phyloP scores from a whole-genome alignment of 1,140 invertebrate genomes.

The Panonychus citri region DNA sequence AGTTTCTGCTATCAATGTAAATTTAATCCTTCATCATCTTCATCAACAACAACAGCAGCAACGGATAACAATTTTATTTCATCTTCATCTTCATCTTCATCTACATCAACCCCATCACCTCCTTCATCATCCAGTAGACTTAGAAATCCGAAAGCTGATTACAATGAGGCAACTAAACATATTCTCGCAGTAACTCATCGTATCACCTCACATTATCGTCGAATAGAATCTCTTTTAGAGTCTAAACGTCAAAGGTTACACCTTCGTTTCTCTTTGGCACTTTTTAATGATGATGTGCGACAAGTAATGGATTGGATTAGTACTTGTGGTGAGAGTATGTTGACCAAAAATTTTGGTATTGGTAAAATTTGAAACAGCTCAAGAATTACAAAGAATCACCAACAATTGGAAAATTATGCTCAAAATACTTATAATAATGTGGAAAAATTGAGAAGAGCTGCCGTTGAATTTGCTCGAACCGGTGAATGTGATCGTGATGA shows the following conservation, averaged over 20 bases:
- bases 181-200: constrained; percentile 48
- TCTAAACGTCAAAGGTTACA: constrained; percentile 76
- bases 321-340: constrained; percentile 95
- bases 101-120: not conserved
- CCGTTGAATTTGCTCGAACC: constrained; percentile 79
- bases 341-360: constrained; percentile 84
- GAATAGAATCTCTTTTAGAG: constrained; percentile 79
- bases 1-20: constrained; percentile 68
- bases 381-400: constrained; percentile 86
- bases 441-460: constrained; percentile 79
- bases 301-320: constrained; percentile 75
- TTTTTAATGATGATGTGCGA: constrained; percentile 17
- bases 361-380: constrained; percentile 77
- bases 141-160: constrained; percentile 40
- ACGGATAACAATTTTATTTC: too few relatives aligned
- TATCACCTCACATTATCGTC: constrained; percentile 75
- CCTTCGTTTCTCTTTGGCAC: constrained; percentile 57
- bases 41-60: too few relatives aligned
- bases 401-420: constrained; percentile 92
- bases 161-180: constrained; percentile 49
- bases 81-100: not conserved
- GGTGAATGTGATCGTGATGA: constrained; percentile 89
- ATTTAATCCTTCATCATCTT: not conserved
- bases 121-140: constrained; percentile 2
- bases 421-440: constrained; percentile 98